Percentiles rank a stretch among this genome's conserved stretches.
phyloP scores from a whole-genome alignment of 2,888 invertebrate species.

The Miltochrista miniata region DNA sequence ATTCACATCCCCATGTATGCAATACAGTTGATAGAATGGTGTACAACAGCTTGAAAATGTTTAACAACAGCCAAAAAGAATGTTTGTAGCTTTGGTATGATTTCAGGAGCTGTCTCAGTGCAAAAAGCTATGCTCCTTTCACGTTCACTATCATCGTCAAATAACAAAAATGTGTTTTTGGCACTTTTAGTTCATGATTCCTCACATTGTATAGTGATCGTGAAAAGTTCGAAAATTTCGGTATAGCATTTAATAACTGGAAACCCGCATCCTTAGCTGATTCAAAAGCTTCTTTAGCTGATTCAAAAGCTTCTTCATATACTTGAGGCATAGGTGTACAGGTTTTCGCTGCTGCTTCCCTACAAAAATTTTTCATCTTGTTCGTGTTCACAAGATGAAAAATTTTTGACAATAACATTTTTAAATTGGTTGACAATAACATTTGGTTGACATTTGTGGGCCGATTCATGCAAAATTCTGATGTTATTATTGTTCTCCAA shows the following conservation, averaged over 20 bases:
- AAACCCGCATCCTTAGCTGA: slow-evolving; percentile 8
- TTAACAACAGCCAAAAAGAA: neutral
- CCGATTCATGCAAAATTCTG: slow-evolving; percentile 9
- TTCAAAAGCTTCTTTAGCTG: too few species aligned
- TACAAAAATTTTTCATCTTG: slow-evolving; percentile 8
- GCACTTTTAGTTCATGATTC: slow-evolving; percentile 4
- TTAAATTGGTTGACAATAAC: too few species aligned
- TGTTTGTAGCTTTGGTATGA: neutral
- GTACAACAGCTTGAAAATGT: slow-evolving; percentile 6
- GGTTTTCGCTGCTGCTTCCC: slow-evolving; percentile 15
- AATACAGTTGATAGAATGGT: slow-evolving; percentile 5
- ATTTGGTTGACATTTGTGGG: slow-evolving; percentile 2
- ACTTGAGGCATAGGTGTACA: slow-evolving; percentile 15
- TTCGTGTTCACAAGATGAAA: too few species aligned
- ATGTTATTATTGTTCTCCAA: slow-evolving; percentile 5
- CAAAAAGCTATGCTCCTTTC: slow-evolving; percentile 5
- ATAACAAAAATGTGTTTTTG: slow-evolving; percentile 8
- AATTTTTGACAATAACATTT: too few species aligned
- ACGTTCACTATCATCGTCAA: neutral
- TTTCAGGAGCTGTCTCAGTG: slow-evolving; percentile 1
- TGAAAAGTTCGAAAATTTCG: slow-evolving; percentile 5
- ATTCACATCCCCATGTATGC: slow-evolving; percentile 10
- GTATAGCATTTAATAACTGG: slow-evolving; percentile 6
- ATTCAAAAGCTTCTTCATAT: slow-evolving; percentile 8
- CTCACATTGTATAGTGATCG: slow-evolving; percentile 5